A percentile compares a stretch with the other conserved stretches of the same genome.
phyloP scores from a whole-genome alignment of 2,797 vertebrate species.

The Ciconia nigra region DNA sequence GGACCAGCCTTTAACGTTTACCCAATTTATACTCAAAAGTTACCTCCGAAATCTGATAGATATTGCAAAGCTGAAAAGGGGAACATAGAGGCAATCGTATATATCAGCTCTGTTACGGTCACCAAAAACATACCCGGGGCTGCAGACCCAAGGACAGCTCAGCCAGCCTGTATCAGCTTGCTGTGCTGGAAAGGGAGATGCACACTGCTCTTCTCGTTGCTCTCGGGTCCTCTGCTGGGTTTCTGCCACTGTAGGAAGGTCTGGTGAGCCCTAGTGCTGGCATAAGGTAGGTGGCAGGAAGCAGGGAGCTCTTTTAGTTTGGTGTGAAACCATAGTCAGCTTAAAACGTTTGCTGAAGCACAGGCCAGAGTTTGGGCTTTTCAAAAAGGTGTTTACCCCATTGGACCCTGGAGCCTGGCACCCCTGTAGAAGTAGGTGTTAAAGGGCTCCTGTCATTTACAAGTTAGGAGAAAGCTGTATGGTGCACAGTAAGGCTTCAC shows the following conservation, averaged over 20 bases:
- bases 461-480: neutral
- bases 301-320: neutral
- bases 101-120: rapidly evolving
- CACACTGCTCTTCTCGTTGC: neutral
- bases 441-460: neutral
- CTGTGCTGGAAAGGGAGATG: neutral
- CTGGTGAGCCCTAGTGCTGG: neutral
- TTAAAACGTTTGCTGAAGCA: neutral
- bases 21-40: neutral
- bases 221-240: neutral
- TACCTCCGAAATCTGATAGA: neutral
- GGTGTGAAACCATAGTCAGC: neutral
- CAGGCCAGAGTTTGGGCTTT: neutral
- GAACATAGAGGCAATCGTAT: neutral
- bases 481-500: neutral
- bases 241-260: neutral
- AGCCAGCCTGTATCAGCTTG: neutral
- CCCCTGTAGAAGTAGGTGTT: neutral
- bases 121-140: neutral
- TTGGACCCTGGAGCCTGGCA: neutral
- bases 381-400: neutral
- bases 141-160: neutral
- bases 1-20: neutral
- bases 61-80: neutral
- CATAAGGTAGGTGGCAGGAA: neutral